phyloP scores from a whole-genome alignment of 2,113 vertebrate species.

The Hemichromis elongatus region DNA sequence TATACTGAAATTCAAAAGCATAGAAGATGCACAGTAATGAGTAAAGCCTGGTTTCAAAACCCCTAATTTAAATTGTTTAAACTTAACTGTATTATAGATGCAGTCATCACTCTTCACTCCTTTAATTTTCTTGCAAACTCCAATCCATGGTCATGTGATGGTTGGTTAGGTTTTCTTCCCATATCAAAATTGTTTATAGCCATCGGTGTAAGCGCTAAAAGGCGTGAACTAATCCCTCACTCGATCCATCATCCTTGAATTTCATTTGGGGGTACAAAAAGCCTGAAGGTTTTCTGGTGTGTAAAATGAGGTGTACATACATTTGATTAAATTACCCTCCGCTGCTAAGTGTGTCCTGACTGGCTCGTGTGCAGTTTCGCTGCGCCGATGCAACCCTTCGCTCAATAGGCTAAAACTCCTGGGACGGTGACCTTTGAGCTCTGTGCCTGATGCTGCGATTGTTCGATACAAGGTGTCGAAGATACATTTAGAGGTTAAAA shows the following conservation, averaged over 20 bases:
- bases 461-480: neutral
- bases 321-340: slow-evolving; percentile 18
- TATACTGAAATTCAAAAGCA: neutral
- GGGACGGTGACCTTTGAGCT: slow-evolving; percentile 13
- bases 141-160: neutral
- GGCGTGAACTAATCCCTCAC: neutral
- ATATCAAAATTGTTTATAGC: neutral
- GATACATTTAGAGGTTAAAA: slow-evolving; percentile 16
- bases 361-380: neutral
- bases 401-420: neutral
- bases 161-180: neutral
- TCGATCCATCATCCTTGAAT: neutral
- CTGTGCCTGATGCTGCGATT: neutral
- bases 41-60: neutral
- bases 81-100: neutral
- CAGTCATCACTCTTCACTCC: neutral
- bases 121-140: neutral
- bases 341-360: neutral
- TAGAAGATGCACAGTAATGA: neutral
- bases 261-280: neutral
- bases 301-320: slow-evolving; percentile 26
- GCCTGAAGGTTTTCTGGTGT: neutral
- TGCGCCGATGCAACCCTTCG: neutral
- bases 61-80: neutral
- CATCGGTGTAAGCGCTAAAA: neutral